phyloP scores from a whole-genome alignment of 2,797 vertebrate genomes.

The Megaceryle alcyon region DNA sequence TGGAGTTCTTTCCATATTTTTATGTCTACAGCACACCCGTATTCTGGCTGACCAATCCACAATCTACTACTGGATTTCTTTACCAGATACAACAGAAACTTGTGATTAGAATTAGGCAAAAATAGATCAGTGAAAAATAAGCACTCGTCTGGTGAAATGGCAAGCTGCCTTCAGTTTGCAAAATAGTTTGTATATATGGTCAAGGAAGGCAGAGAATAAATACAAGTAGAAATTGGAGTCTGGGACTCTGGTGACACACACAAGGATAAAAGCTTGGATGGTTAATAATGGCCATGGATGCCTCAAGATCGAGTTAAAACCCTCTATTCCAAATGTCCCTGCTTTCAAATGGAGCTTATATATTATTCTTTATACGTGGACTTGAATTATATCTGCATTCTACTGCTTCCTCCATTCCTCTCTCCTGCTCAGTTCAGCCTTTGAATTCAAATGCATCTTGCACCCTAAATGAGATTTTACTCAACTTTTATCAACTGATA shows the following conservation, averaged over 20 bases:
- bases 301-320: neutral
- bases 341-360: neutral
- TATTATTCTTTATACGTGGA: neutral
- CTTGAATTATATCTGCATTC: neutral
- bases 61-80: slow-evolving; percentile 31
- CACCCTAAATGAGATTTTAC: neutral
- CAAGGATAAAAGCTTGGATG: neutral
- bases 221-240: neutral
- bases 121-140: neutral
- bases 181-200: neutral
- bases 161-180: neutral
- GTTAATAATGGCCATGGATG: neutral
- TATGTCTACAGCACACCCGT: neutral
- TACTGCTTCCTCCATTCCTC: neutral
- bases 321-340: neutral
- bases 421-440: neutral
- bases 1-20: slow-evolving; percentile 52
- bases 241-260: neutral
- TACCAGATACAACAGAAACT: slow-evolving; percentile 22
- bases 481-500: neutral
- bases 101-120: neutral
- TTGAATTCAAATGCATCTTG: neutral
- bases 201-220: neutral
- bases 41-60: slow-evolving; percentile 33
- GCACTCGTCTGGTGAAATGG: neutral